Percentiles rank a stretch among this genome's conserved stretches.
These are phyloP conservation scores for Aleiodes testaceus DNA, from an alignment of 2,888 invertebrate genomes.

Conservation along the genomic window DNA sequence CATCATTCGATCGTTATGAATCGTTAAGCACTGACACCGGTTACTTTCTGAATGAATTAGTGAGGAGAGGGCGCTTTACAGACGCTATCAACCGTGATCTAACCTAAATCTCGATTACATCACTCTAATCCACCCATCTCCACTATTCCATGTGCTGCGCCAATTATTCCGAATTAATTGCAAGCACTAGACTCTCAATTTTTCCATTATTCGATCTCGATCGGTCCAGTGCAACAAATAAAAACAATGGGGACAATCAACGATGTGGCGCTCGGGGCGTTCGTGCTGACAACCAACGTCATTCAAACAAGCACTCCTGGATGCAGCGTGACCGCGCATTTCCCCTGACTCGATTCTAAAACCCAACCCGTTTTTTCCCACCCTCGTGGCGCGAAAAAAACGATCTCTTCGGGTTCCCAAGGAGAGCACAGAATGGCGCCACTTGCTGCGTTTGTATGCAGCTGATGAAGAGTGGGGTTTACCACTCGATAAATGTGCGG, in stretches of 20 bases:
- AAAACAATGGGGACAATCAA: slow-evolving; percentile 11
- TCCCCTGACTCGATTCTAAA: slow-evolving; percentile 1
- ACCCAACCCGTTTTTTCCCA: slow-evolving; percentile 39
- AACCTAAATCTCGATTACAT: slow-evolving; percentile 2
- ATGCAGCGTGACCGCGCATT: slow-evolving; percentile 45
- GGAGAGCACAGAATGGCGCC: background rate
- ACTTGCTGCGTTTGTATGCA: slow-evolving; percentile 41
- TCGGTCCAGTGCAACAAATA: background rate
- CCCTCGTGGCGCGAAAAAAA: slow-evolving; percentile 38
- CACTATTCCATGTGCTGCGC: no score
- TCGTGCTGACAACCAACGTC: slow-evolving; percentile 47
- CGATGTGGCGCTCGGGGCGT: slow-evolving; percentile 44
- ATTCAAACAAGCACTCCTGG: slow-evolving; percentile 46
- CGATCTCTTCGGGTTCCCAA: no score
- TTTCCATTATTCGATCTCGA: no score
- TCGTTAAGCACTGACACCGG: slow-evolving; percentile 7
- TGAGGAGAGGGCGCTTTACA: no score
- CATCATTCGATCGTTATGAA: background rate
- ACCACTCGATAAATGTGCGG: slow-evolving; percentile 45
- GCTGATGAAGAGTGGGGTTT: slow-evolving; percentile 50
- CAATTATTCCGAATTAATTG: no score
- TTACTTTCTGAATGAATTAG: background rate
- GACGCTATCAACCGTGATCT: no score
- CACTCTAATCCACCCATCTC: background rate
- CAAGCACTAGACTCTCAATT: no score